A percentile compares a stretch with the other conserved stretches of the same genome.
Evolutionary conservation across 2,888 invertebrate genomes (phyloP).

Genomic region (Ochropacha duplaris): DNA sequence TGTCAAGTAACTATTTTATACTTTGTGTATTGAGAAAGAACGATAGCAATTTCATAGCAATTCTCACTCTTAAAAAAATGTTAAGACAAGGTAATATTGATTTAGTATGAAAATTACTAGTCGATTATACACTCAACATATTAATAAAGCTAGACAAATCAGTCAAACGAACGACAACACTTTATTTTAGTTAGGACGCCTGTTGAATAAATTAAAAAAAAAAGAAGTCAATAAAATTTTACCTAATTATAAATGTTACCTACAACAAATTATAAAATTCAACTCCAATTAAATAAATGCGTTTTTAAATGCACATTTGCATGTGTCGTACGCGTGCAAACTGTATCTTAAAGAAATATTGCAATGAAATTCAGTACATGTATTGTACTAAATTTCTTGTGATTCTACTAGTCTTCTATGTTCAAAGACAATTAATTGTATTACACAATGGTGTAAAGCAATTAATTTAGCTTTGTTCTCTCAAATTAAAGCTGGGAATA

Average conservation of each 20-base stretch:
- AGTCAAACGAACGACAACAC: no score
- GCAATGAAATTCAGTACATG: not conserved
- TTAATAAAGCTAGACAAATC: not conserved
- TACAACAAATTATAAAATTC: not conserved
- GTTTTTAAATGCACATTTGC: not conserved
- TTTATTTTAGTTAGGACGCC: not conserved
- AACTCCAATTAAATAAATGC: not conserved
- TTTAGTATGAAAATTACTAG: not conserved
- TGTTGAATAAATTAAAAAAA: not conserved
- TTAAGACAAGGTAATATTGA: not conserved
- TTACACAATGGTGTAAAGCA: no score
- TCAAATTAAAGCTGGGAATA: not conserved
- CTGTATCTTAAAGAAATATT: not conserved
- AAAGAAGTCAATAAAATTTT: not conserved
- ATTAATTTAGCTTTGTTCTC: not conserved
- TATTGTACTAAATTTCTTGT: not conserved
- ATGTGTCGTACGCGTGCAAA: not conserved
- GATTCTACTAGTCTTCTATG: not conserved
- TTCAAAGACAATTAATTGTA: not conserved
- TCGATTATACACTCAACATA: not conserved
- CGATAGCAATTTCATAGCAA: not conserved
- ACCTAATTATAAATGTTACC: not conserved
- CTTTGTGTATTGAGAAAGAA: not conserved
- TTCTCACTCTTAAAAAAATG: not conserved
- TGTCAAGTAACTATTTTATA: not conserved